These are phyloP conservation scores for Malacosoma neustria DNA, from an alignment of 2,888 invertebrate species.

Conservation along the genomic window DNA sequence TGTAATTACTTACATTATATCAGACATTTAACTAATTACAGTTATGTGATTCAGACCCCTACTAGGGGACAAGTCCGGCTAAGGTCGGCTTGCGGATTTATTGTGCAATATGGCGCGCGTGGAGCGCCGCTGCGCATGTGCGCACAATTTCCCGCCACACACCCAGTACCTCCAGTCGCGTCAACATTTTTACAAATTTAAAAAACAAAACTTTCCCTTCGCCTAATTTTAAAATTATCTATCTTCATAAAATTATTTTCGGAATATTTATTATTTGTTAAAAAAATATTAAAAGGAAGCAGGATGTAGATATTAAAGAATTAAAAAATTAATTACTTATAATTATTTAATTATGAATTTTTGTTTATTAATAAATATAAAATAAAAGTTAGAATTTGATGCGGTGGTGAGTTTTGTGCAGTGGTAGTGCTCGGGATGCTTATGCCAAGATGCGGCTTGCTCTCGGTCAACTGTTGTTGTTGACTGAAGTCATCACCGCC, in stretches of 20 bases:
- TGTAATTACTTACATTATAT: too few species aligned
- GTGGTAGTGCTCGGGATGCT: conserved; percentile 31
- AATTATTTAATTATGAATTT: too few species aligned
- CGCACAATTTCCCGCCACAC: conserved; percentile 64
- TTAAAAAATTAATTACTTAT: too few species aligned
- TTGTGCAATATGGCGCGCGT: conserved; percentile 59
- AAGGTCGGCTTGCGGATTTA: conserved; percentile 26
- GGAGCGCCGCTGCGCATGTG: conserved; percentile 46
- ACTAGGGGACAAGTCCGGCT: conserved; percentile 23
- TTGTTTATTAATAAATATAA: too few species aligned
- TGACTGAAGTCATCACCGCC: conserved; percentile 38
- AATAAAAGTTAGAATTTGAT: conserved; percentile 13
- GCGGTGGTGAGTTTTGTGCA: conserved; percentile 24
- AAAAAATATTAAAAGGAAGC: too few species aligned
- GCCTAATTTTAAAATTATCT: too few species aligned
- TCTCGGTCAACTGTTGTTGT: conserved; percentile 44
- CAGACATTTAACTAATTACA: too few species aligned
- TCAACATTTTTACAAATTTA: conserved; percentile 22
- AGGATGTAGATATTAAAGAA: too few species aligned
- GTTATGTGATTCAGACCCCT: conserved; percentile 2
- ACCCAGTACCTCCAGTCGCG: conserved; percentile 42
- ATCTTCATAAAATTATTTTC: too few species aligned
- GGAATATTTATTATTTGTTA: too few species aligned
- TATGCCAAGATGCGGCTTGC: conserved; percentile 51
- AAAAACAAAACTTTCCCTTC: conserved; percentile 4